Percentiles rank a stretch among this genome's conserved stretches.
phyloP scores from a whole-genome alignment of 2,113 vertebrate genomes.

The Megaceryle maxima region DNA sequence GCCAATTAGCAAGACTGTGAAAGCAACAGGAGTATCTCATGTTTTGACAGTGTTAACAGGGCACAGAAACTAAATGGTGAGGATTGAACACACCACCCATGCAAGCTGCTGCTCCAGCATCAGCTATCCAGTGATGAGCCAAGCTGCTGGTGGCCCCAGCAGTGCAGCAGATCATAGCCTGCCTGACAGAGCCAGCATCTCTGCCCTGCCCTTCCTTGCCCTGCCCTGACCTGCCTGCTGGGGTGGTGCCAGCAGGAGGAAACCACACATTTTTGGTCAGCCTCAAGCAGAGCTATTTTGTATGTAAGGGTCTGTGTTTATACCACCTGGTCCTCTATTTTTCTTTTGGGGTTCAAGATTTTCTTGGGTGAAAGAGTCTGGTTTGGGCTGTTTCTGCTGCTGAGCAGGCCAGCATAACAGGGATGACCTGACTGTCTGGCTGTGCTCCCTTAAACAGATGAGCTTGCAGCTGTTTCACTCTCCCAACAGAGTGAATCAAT shows the following conservation, averaged over 20 bases:
- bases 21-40: background rate
- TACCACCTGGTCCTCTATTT: fast-evolving
- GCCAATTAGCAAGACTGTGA: constrained; percentile 21
- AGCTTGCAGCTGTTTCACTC: background rate
- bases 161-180: background rate
- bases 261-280: background rate
- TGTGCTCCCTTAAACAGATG: background rate
- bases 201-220: background rate
- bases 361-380: background rate
- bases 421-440: background rate
- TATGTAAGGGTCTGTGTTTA: background rate
- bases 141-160: background rate
- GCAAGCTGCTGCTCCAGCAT: background rate
- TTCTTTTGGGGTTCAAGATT: background rate
- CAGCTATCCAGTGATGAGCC: background rate
- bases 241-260: background rate
- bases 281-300: background rate
- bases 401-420: background rate
- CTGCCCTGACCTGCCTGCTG: background rate
- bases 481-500: background rate
- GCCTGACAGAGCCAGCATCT: background rate
- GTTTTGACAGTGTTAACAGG: constrained; percentile 55
- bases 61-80: background rate
- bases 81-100: background rate
- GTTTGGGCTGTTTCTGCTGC: background rate